Conservation (phyloP, 2,888 invertebrate species). For the Anagyrus pseudococci region DNA sequence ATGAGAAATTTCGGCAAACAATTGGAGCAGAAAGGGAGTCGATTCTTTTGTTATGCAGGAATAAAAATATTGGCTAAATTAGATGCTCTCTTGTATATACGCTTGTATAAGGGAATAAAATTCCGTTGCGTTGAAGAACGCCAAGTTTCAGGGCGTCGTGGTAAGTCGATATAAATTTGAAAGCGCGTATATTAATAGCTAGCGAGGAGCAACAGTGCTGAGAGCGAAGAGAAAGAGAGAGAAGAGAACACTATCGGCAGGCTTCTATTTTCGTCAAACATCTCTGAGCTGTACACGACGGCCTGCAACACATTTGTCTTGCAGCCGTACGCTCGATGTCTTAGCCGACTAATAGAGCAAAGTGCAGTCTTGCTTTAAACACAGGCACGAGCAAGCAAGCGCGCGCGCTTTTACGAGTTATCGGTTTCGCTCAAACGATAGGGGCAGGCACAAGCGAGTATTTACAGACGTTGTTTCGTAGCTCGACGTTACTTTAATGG, state of each 20-base stretch:
- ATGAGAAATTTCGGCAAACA: too few relatives aligned
- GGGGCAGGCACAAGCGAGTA: too few relatives aligned
- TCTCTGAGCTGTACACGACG: conserved; percentile 36
- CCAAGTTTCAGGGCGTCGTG: too few relatives aligned
- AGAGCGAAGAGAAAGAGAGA: conserved; percentile 27
- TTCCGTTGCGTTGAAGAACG: too few relatives aligned
- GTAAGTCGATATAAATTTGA: background rate
- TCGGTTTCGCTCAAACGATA: conserved; percentile 25
- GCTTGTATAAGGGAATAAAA: too few relatives aligned
- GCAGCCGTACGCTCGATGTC: conserved; percentile 35
- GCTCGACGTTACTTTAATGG: too few relatives aligned
- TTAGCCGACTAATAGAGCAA: conserved; percentile 40
- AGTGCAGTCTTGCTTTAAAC: conserved; percentile 39
- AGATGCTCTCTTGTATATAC: too few relatives aligned
- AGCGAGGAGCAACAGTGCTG: background rate
- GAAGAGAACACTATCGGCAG: conserved; percentile 44
- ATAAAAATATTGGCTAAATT: too few relatives aligned
- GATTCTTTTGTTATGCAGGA: too few relatives aligned
- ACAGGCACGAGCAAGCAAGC: conserved; percentile 21
- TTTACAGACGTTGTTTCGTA: too few relatives aligned
- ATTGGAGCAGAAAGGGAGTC: too few relatives aligned
- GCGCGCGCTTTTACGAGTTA: conserved; percentile 19
- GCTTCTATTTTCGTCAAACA: conserved; percentile 43
- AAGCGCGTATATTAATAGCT: conserved; percentile 20
- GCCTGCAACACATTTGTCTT: conserved; percentile 40